Evolutionary conservation across 2,888 invertebrate species (phyloP), one percentile per base, ranked within the genome.

Genomic region (Xestia sexstrigata): DNA sequence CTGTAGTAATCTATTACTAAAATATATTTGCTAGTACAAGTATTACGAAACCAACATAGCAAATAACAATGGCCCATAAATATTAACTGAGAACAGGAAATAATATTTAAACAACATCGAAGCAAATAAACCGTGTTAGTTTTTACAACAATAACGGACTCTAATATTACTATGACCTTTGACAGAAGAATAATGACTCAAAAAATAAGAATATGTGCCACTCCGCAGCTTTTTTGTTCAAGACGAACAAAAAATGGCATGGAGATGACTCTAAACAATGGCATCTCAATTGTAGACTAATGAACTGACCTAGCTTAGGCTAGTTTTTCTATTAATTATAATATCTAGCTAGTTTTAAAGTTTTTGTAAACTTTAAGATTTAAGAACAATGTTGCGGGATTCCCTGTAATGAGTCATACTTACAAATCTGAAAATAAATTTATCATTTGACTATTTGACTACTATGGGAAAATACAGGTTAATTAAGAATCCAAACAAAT

Each of bases 41-140:
- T 69, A 67, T 74, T 76, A 70, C 70, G 49, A 74, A 74, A 82
- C 65, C 3, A 58, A 67, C 42, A 47, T 72, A 72, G 73, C 67
- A 79, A 86, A 87, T 74, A 86, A 80, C 78, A 82, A 79, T 82
- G 70, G 11, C 23, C 45, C 58, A 78, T 87, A 82, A 87, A 86
- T 83, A 83, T 75, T 76, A 74, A 67, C 62, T 65, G 17, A 63
- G 65, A 80, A 67, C 87, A 84, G 87, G 86, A 86, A 87, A 87
- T 76, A 69, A 69, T 87, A 78, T 82, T 87, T 84, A 68, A 78
- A 83, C 69, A 67, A 82, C 80, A 78, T 78, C 35, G 63, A 74
- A 78, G 60, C 62, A 77, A 80, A 86, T 72, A 84, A 79, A 66
- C 69, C 67, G 55, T 73, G 74, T 78, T 67, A 74, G 78, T 87